phyloP scores from a whole-genome alignment of 2,113 vertebrate species.

The Pomatostomus ruficeps region DNA sequence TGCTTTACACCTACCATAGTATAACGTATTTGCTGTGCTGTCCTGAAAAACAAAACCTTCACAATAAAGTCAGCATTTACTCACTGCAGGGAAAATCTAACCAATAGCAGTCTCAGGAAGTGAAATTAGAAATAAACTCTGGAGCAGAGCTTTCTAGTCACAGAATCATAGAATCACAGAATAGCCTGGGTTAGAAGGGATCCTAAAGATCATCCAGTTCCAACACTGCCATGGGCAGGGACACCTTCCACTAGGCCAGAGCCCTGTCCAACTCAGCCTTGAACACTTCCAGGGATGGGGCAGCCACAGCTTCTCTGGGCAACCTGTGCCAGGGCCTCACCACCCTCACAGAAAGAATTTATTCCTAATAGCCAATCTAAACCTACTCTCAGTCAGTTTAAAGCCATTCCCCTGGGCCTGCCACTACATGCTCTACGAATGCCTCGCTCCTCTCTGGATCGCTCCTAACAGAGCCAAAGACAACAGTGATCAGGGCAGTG shows the following conservation, averaged over 20 bases:
- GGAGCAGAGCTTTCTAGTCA: neutral
- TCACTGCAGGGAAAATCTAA: neutral
- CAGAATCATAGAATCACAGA: neutral
- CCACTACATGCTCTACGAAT: neutral
- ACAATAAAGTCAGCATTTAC: neutral
- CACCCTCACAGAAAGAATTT: neutral
- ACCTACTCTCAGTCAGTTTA: neutral
- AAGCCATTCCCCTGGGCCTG: neutral
- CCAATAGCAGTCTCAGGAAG: neutral
- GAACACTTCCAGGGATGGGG: neutral
- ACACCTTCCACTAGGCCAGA: neutral
- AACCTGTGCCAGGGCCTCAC: neutral
- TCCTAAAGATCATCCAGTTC: neutral
- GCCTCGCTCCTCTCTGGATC: accelerated
- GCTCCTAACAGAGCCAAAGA: neutral
- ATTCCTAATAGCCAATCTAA: neutral
- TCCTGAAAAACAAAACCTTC: neutral
- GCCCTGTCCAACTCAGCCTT: neutral
- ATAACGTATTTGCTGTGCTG: neutral
- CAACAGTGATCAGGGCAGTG: neutral
- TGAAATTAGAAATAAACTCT: neutral
- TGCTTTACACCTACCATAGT: neutral
- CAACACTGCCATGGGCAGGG: neutral
- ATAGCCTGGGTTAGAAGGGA: neutral
- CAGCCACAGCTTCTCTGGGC: neutral